Base-by-base conservation (phyloP, 2,113 vertebrate species). In the Oxygymnocypris stewartii region DNA sequence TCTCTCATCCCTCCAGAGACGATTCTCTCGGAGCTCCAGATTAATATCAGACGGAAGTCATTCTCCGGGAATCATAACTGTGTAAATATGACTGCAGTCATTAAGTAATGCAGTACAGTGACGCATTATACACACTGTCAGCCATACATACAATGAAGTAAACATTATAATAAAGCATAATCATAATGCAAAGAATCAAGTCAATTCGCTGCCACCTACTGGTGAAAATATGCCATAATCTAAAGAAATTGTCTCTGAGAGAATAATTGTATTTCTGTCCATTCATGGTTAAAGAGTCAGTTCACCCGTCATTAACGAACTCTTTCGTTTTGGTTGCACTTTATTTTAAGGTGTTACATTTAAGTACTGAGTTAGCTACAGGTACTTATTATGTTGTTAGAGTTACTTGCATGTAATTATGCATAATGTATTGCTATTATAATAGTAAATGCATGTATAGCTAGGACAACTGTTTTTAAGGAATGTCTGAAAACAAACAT, bases 21-120 rank as follows among this genome's bases (percentile, higher is more conserved):
- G 69, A 73, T 73, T 73, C 69, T 42, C 69, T 73, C 69, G 1
- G 69, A 73, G 69, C 37, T 73, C 37, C 37, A 73, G 69, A 73
- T 73, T 73, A 42, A 76, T 28, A 78, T 78, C 47, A 54, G 47
- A 78, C 14, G 18, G 47, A 78, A 78, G 75, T 31, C 25, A 3
- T n/a, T 42, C 69, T 31, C 28, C 28, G 2, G 28, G 28, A 31
- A 31, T 31, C 28, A 31, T 69, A 69, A 35, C 14, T 35, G 65
- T 69, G 65, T 35, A 69, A 69, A 69, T 37, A 31, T 31, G 65
- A 35, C 28, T 7, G 28, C 16, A 35, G 63, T 6, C 4, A 67
- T 28, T 31, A 25, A 67, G 12, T 28, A 67, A 67, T 14, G 25
- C 61, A 65, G 20, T n/a, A 25, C 59, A 61, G 25, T 69, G 65